These are phyloP conservation scores for Kryptolebias ocellatus DNA, from an alignment of 2,797 vertebrate species.

Conservation along the genomic window DNA sequence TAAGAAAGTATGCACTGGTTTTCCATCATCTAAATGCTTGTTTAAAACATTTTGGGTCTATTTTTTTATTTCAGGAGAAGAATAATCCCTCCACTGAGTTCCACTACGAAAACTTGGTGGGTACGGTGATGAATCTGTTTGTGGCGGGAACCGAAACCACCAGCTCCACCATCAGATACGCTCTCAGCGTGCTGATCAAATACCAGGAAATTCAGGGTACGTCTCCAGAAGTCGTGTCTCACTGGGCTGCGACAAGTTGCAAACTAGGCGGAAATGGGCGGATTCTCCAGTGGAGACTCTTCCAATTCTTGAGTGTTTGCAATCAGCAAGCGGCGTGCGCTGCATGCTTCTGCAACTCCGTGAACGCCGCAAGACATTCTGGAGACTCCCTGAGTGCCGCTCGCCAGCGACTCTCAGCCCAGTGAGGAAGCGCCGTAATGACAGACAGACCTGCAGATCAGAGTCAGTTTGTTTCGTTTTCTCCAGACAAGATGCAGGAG, in stretches of 20 bases:
- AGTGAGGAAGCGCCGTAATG: too few relatives aligned
- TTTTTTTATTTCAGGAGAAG: slow-evolving; percentile 70
- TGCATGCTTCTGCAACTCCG: too few relatives aligned
- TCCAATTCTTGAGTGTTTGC: too few relatives aligned
- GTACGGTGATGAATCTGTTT: slow-evolving; percentile 79
- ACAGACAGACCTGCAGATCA: neutral
- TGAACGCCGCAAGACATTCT: too few relatives aligned
- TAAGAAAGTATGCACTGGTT: too few relatives aligned
- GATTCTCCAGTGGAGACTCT: too few relatives aligned
- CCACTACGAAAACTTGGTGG: slow-evolving; percentile 72
- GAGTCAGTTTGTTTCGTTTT: neutral
- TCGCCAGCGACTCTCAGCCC: too few relatives aligned
- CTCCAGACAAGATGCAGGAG: slow-evolving; percentile 73
- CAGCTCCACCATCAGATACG: slow-evolving; percentile 78
- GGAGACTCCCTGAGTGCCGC: too few relatives aligned
- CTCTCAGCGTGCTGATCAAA: slow-evolving; percentile 79
- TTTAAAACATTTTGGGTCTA: neutral
- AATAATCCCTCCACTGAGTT: slow-evolving; percentile 75
- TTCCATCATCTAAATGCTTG: too few relatives aligned
- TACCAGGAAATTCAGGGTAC: slow-evolving; percentile 81
- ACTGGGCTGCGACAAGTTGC: too few relatives aligned
- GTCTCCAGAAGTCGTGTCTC: neutral
- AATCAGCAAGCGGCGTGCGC: too few relatives aligned
- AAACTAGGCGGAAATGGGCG: too few relatives aligned
- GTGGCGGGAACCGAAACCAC: slow-evolving; percentile 80